These are phyloP conservation scores for Aethes cnicana DNA, from an alignment of 2,888 invertebrate genomes.

Conservation along the genomic window DNA sequence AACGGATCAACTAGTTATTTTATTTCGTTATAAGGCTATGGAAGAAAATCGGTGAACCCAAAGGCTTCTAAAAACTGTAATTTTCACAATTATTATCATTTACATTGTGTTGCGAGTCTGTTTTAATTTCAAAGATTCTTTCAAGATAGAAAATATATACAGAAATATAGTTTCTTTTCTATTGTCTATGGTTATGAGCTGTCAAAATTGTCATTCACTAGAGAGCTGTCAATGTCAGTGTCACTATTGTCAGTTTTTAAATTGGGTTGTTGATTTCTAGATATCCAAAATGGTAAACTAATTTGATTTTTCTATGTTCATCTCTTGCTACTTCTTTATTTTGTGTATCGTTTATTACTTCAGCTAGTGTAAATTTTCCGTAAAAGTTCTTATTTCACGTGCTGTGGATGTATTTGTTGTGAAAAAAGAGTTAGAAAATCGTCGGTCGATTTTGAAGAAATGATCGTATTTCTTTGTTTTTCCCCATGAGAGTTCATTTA, in stretches of 20 bases:
- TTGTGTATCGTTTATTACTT: not conserved
- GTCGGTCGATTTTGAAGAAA: constrained; percentile 36
- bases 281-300: constrained; percentile 70
- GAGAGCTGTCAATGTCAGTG: constrained; percentile 16
- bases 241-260: constrained; percentile 40
- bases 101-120: too few relatives aligned
- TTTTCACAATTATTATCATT: too few relatives aligned
- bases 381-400: constrained; percentile 48
- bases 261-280: constrained; percentile 32
- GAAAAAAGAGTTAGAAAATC: constrained; percentile 39
- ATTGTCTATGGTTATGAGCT: not conserved
- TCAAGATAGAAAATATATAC: too few relatives aligned
- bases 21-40: too few relatives aligned
- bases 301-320: constrained; percentile 54
- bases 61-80: too few relatives aligned
- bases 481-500: constrained; percentile 7
- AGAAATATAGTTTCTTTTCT: too few relatives aligned
- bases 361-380: constrained; percentile 34
- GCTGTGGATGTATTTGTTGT: constrained; percentile 40
- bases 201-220: not conserved
- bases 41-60: too few relatives aligned
- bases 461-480: constrained; percentile 29
- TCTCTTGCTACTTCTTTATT: constrained; percentile 40
- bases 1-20: not conserved
- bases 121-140: too few relatives aligned